Base-by-base conservation (phyloP, 2,113 vertebrate genomes). In the Corydoras sp. region DNA sequence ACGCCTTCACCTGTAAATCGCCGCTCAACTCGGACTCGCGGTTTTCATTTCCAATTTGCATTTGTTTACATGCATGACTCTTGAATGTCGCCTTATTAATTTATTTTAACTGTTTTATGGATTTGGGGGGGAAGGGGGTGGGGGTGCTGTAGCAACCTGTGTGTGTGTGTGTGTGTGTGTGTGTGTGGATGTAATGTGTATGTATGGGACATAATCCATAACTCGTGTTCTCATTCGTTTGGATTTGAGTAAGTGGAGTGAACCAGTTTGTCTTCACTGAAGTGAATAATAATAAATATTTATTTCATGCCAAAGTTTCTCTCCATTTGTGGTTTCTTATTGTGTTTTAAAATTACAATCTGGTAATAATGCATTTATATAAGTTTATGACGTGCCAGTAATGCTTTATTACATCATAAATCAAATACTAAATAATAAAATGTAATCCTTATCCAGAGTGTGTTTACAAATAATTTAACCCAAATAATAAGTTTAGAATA, bases 11-110 rank as follows among this genome's bases (percentile, higher is more conserved):
- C 35, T 8, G 35, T 43, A 1, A 43, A 43, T 43, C 35, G 4
- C 4, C 35, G 18, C 18, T 24, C 18, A 24, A 24, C 35, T 43
- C 35, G 35, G 35, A 2, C 35, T 43, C 35, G 35, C 35, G 35
- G 1, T 8, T 43, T 43, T 43, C 4, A 43, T 43, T 43, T 61
- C 30, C 68, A 68, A 64, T 59, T 76, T 61, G 55, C 9, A 24
- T 69, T 80, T 75, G 72, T 77, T n/a, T 53, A 72, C 62, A 65
- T 77, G 75, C 72, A 80, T 80, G 78, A 65, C 64, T 62, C 49
- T 55, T 80, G 60, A 60, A 77, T 62, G 61, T 80, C 48, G 54
- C 68, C 56, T 76, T 77, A 73, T 31, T 74, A 71, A 79, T 74
- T 77, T 75, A 77, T 74, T 77, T 71, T 58, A 43, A 64, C 62